Evolutionary conservation across 2,113 vertebrate genomes (phyloP), one percentile per base, ranked within the genome.

Genomic region (Caranx ignobilis): DNA sequence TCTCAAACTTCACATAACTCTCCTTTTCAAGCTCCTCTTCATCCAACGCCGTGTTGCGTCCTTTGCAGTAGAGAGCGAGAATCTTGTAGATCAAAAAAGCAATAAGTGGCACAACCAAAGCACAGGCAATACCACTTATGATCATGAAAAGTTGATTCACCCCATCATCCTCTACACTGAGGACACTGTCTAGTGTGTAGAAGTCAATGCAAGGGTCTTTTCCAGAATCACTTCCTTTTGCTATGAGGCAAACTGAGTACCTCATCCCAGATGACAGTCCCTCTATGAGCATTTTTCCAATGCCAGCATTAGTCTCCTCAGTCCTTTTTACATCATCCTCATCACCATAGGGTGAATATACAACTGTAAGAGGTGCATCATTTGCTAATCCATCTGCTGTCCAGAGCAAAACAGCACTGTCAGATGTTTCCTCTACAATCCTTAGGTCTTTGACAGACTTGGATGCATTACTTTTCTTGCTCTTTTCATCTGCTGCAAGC

Each of bases 1-100:
- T 98, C 93, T 99, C 98, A 92, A 99, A 99, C 61, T 96, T 97
- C 69, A 99, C 95, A 2, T 99, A 99, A 2, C 96, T 97, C 76
- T 99, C 98, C 81, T 95, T 97, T 57, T 94, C 94, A 59, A 98
- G 94, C 35, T 99, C 97, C 4, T 98, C 96, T 18, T 94, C 94
- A 54, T 96, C 95, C 68, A 88, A 82, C 77, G 82, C 39, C 41
- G 82, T 34, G 92, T 90, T 3, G 81, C 69, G 54, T 56, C 79
- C 85, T 11, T 95, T 95, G 82, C 95, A 94, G 6, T 89, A 97
- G 55, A 98, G 94, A 59, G 88, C 95, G 3, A 96, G 82, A 84
- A 98, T 96, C 94, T 98, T 99, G 77, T 97, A 99, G 69, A 98
- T 66, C 71, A 99, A 94, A 41, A 98, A 92, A 65, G 95, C 92